Conservation (phyloP, 2,888 invertebrate species). For the Macrosoma leucophasiata region DNA sequence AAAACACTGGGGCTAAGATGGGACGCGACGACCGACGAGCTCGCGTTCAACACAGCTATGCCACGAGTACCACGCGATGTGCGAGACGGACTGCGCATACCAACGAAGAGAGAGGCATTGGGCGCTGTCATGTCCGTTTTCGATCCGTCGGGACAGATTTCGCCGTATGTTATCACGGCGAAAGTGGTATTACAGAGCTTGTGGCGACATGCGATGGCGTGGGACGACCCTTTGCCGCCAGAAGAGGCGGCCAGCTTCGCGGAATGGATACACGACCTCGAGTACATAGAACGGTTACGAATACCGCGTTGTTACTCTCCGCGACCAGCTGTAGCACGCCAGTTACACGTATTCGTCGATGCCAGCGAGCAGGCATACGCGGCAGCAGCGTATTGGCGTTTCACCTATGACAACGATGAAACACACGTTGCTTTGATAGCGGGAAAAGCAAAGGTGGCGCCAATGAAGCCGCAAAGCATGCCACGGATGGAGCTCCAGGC, state of each 20-base stretch:
- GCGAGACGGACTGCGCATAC: conserved; percentile 1
- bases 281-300: no score
- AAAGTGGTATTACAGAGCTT: conserved; percentile 2
- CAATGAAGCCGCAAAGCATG: conserved; percentile 17
- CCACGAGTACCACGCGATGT: background rate
- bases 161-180: background rate
- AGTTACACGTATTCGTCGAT: conserved; percentile 10
- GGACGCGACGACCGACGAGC: background rate
- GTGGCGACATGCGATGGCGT: conserved; percentile 6
- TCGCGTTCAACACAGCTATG: conserved; percentile 5
- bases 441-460: conserved; percentile 13
- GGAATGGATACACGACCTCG: conserved; percentile 30
- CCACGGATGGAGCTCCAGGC: no score
- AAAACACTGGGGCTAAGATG: conserved; percentile 1
- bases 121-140: conserved; percentile 3
- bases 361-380: conserved; percentile 10
- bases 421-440: conserved; percentile 23
- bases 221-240: conserved; percentile 25
- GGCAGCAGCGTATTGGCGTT: conserved; percentile 23
- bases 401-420: no score
- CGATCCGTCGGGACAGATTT: conserved; percentile 1
- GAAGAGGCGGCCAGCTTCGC: conserved; percentile 26
- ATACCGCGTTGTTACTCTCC: no score
- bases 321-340: no score
- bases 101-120: conserved; percentile 3